Evolutionary conservation across 2,888 invertebrate species (phyloP).

Genomic region (Siphlonurus alternatus): DNA sequence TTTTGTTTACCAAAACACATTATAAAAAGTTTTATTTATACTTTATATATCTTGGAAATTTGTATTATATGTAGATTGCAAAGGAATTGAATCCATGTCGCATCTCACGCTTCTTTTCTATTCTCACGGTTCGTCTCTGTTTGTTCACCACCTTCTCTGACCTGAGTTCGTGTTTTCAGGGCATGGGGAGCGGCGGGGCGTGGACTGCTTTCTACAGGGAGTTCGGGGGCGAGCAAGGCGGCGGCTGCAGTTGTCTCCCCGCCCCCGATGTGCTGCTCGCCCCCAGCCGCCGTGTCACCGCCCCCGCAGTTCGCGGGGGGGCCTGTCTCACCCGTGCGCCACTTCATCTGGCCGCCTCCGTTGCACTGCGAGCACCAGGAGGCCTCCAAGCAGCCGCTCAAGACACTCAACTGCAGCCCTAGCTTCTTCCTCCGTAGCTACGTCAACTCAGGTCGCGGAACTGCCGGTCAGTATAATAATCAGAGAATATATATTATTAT

Average conservation of each 20-base stretch:
- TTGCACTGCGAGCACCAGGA: neutral
- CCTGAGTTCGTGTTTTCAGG: neutral
- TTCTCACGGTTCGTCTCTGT: neutral
- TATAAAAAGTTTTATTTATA: no score
- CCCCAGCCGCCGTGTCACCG: neutral
- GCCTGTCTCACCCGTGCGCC: neutral
- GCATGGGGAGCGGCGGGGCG: neutral
- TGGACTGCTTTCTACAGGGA: neutral
- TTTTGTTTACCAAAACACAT: no score
- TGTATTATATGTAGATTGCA: no score
- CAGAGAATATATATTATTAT: constrained; percentile 1
- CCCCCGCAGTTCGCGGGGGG: neutral
- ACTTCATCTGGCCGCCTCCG: neutral
- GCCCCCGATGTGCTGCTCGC: neutral
- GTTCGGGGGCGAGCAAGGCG: neutral
- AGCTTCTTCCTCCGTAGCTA: neutral
- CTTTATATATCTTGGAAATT: no score
- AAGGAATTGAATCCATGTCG: no score
- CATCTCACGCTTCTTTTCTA: no score
- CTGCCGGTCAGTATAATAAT: neutral
- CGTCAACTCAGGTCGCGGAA: neutral
- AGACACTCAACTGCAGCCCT: neutral
- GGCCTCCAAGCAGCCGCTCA: neutral
- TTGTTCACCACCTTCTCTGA: no score
- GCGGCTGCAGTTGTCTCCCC: neutral